Percentiles rank a stretch among this genome's conserved stretches.
These are phyloP conservation scores for Garrulus glandarius DNA, from an alignment of 2,797 vertebrate genomes.

Conservation along the genomic window DNA sequence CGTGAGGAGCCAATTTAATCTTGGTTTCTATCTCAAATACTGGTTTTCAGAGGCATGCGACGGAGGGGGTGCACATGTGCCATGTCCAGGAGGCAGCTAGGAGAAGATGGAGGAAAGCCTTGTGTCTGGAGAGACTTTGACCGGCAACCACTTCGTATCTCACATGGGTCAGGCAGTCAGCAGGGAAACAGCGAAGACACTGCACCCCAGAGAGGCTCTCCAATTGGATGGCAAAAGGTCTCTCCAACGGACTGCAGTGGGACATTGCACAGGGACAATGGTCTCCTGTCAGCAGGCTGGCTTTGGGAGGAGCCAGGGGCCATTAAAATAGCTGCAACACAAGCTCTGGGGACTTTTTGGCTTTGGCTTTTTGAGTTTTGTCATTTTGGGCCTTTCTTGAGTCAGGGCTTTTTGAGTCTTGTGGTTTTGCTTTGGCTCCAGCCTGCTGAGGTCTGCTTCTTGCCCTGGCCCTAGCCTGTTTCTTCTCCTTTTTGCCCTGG, in stretches of 20 bases:
- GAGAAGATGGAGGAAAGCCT: background rate
- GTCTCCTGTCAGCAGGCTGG: background rate
- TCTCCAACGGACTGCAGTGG: background rate
- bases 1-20: background rate
- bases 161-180: background rate
- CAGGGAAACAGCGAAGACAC: background rate
- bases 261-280: background rate
- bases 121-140: background rate
- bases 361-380: background rate
- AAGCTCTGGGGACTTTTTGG: rapidly evolving
- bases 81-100: too few species aligned
- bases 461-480: background rate
- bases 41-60: background rate
- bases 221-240: background rate
- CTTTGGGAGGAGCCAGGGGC: background rate
- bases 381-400: background rate
- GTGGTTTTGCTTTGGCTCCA: background rate
- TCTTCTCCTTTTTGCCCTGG: background rate
- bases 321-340: too few species aligned
- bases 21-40: background rate
- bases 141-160: rapidly evolving
- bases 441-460: background rate
- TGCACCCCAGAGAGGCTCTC: background rate
- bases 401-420: background rate
- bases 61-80: too few species aligned